Percentiles rank a stretch among this genome's conserved stretches.
Conservation (phyloP, 2,797 vertebrate species). For the Coracias cyanogaster region DNA sequence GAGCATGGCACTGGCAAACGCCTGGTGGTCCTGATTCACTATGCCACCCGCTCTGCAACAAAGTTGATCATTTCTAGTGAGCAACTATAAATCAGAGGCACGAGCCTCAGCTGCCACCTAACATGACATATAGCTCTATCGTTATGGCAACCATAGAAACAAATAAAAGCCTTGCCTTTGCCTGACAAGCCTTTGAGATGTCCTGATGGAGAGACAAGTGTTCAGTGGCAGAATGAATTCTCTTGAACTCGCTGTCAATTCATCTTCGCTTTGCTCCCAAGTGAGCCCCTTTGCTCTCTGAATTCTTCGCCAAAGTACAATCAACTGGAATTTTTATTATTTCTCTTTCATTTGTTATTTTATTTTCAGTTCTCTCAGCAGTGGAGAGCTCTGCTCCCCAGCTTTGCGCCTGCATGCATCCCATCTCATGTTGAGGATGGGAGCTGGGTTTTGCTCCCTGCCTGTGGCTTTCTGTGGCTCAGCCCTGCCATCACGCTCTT, state of each 20-base stretch:
- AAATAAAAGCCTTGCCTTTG: slow-evolving; percentile 70
- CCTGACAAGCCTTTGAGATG: slow-evolving; percentile 74
- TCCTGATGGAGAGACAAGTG: slow-evolving; percentile 76
- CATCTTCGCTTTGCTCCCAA: slow-evolving; percentile 73
- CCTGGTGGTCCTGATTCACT: not conserved
- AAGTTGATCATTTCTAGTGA: slow-evolving; percentile 72
- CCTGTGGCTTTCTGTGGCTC: not conserved
- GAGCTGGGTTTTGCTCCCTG: not conserved
- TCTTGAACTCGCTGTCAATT: slow-evolving; percentile 67
- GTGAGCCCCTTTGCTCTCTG: slow-evolving; percentile 46
- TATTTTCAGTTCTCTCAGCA: not conserved
- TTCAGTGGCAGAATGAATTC: slow-evolving; percentile 69
- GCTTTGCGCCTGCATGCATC: accelerated
- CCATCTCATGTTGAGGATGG: accelerated
- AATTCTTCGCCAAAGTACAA: slow-evolving; percentile 18
- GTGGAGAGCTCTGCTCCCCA: not conserved
- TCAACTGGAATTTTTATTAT: not conserved
- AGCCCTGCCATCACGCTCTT: not conserved
- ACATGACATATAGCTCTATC: slow-evolving; percentile 78
- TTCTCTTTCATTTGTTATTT: slow-evolving; percentile 23
- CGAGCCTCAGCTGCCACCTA: slow-evolving; percentile 65
- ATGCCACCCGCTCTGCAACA: slow-evolving; percentile 50
- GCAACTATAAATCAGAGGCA: slow-evolving; percentile 70
- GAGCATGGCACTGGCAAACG: accelerated
- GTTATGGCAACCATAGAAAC: slow-evolving; percentile 76